Evolutionary conservation across 2,113 vertebrate species (phyloP), one percentile per base, ranked within the genome.

Genomic region (Corythornis cristatus): DNA sequence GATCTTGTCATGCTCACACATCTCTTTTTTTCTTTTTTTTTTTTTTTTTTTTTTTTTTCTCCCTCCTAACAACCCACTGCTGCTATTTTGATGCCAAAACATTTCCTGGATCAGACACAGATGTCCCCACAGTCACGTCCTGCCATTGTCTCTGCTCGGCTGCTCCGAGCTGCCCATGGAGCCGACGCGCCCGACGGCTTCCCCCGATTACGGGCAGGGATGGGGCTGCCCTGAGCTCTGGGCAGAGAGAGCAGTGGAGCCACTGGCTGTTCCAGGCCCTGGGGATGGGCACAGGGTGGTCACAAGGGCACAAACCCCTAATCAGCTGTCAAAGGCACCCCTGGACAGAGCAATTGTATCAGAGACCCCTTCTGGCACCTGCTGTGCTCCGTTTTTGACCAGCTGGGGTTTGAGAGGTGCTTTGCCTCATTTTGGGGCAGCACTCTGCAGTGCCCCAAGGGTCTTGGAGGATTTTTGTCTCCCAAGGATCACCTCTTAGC

Each of bases 121-220:
- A 74, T 75, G 91, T 94, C 89, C 66, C 66, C 29, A 31, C 50
- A 83, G 82, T 92, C 93, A 83, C 5, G 51, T 94, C 91, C 91
- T 95, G 85, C 87, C 75, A 74, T 89, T 96, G 91, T 93, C 83
- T 93, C 70, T 87, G 61, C 68, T 76, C 0, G 1, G 67, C 72
- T 28, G 12, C 10, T 53, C 71, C 35, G 3, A 23, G 6, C 21
- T 26, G 71, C 80, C 86, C 5, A 1, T 23, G 4, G 50, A 73
- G 23, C 64, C 29, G 62, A 46, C 1, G 18, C 1, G 21, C 53
- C 53, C 3, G 2, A 28, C 56, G 71, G 8, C 53, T 73, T 28
- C 15, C 73, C 31, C 53, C 25, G 2, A 4, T 20, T 15, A 8
- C 3, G 17, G 71, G 46, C 71, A 60, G 88, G n/a, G 57, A 12